Conservation (phyloP, 2,888 invertebrate genomes). For the Apodemia mormo region DNA sequence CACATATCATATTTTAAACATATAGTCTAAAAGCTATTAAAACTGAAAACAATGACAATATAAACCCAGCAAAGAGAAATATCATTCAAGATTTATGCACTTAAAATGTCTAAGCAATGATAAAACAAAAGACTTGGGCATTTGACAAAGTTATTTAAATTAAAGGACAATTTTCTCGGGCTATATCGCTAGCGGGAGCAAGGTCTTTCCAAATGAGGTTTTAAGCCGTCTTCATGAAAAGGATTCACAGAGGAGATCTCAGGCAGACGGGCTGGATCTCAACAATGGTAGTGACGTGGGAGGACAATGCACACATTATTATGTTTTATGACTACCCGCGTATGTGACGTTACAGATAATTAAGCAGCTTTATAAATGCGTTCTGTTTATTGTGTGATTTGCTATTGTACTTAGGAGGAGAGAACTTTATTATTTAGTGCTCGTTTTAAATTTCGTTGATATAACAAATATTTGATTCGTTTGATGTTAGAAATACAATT, state of each 20-base stretch:
- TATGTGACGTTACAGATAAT: slow-evolving; percentile 64
- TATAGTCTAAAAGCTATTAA: too few relatives aligned
- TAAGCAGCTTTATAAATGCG: slow-evolving; percentile 31
- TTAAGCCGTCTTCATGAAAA: slow-evolving; percentile 65
- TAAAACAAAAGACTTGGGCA: slow-evolving; percentile 50
- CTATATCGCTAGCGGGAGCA: slow-evolving; percentile 69
- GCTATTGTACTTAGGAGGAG: background rate
- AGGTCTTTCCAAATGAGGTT: slow-evolving; percentile 72
- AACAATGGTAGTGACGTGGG: slow-evolving; percentile 64
- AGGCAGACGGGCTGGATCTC: slow-evolving; percentile 53
- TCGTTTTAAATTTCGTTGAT: background rate
- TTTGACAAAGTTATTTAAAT: slow-evolving; percentile 74
- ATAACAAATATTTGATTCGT: background rate
- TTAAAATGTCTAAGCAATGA: slow-evolving; percentile 45
- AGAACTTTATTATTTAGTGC: background rate
- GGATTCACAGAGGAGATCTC: slow-evolving; percentile 73
- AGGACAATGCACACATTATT: slow-evolving; percentile 53
- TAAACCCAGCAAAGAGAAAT: slow-evolving; percentile 43
- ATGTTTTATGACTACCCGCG: slow-evolving; percentile 64
- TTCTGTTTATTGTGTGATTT: slow-evolving; percentile 25
- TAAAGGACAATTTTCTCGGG: slow-evolving; percentile 74
- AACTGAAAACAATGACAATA: background rate
- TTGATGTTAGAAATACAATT: background rate
- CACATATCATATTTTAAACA: too few relatives aligned
- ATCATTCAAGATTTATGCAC: slow-evolving; percentile 59